Base-by-base conservation (phyloP, 2,888 invertebrate genomes). In the Cecidostiba fungosa region DNA sequence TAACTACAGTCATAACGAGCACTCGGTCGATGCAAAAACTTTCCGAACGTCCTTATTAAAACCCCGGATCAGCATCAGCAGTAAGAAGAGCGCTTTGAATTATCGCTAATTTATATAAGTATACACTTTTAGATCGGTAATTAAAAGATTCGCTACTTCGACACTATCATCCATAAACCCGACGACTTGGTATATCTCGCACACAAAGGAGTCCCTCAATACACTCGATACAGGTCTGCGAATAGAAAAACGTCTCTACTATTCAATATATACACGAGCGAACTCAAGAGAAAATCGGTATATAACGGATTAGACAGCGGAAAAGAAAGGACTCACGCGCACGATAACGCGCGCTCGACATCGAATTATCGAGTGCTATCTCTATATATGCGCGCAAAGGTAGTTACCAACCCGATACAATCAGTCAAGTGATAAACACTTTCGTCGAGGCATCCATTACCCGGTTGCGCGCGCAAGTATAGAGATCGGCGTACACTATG, bases 371-470 rank as follows among this genome's bases (percentile, higher is more conserved):
- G 47, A 87, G 66, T 47, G 76, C 89, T 26, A 88, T 84, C 62
- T 74, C 89, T 88, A 85, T 10, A 86, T 87, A 14, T 1, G 36
- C 32, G 12, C 43, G 5, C n/a, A 39, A 77, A 77, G 39, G 8
- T 16, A 62, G 62, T 66, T 39, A 59, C n/a, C 14, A n/a, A 6
- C 62, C 26, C 70, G 83, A 83, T 78, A 72, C 29, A 77, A 78
- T 84, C 78, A 78, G 78, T 78, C 66, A 29, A 72, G 74, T 81
- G 76, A 85, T 81, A 85, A 85, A 81, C 77, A 66, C 81, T 85
- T 85, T 85, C 85, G 43, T 85, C 77, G 74, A 54, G 32, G 59
- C 69, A 74, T 74, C 54, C 74, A 79, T 84, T 79, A 77, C 36
- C 73, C 54, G n/a, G 36, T 29, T 36, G 36, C 70, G 36, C 43